These are phyloP conservation scores for Listronotus bonariensis DNA, from an alignment of 1,140 invertebrate species.

Conservation along the genomic window DNA sequence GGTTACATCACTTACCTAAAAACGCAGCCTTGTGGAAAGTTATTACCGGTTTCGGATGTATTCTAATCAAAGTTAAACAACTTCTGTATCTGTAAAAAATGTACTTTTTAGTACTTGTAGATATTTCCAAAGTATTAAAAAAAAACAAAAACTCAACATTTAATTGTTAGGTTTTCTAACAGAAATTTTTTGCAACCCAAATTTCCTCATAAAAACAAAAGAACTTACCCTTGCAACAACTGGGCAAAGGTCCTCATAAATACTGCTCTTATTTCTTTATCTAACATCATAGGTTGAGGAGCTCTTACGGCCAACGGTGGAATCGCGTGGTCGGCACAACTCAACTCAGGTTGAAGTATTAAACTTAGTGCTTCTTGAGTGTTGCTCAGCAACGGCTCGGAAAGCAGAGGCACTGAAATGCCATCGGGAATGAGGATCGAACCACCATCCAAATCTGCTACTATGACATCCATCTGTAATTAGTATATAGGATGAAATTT, in stretches of 20 bases:
- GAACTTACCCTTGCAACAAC: conserved; percentile 78
- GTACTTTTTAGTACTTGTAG: too few relatives aligned
- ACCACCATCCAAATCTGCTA: conserved; percentile 95
- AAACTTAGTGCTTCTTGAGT: conserved; percentile 75
- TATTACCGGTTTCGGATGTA: conserved; percentile 92
- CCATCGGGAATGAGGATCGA: conserved; percentile 88
- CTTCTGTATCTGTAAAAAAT: conserved; percentile 71
- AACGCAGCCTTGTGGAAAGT: conserved; percentile 98
- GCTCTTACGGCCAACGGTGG: conserved; percentile 63
- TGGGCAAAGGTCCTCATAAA: conserved; percentile 95
- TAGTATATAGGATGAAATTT: too few relatives aligned
- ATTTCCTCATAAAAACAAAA: too few relatives aligned
- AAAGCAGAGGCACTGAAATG: conserved; percentile 77
- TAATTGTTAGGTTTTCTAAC: too few relatives aligned
- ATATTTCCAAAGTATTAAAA: too few relatives aligned
- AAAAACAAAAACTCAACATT: too few relatives aligned
- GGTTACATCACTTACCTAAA: conserved; percentile 77
- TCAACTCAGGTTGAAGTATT: conserved; percentile 89
- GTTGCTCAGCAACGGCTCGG: conserved; percentile 75
- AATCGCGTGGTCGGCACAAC: conserved; percentile 88
- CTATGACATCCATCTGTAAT: conserved; percentile 88
- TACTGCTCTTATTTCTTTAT: conserved; percentile 95
- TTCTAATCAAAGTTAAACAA: conserved; percentile 92
- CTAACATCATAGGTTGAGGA: conserved; percentile 71
- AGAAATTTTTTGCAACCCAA: too few relatives aligned